A percentile compares a stretch with the other conserved stretches of the same genome.
These are phyloP conservation scores for Poecile atricapillus DNA, from an alignment of 2,113 vertebrate species.

Conservation along the genomic window DNA sequence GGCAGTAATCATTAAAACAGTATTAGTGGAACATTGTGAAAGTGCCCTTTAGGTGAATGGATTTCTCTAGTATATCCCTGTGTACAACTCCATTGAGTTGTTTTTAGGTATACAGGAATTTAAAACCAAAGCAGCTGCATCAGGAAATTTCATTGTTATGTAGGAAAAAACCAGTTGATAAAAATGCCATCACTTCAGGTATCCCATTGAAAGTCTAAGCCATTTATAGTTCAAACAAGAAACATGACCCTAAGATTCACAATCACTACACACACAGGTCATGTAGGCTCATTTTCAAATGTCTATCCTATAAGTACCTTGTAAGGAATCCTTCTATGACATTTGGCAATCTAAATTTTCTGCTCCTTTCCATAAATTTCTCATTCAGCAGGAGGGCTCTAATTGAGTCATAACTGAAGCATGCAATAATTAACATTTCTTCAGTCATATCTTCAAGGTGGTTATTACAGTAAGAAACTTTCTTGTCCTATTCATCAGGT, in stretches of 20 bases:
- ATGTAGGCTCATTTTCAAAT: not conserved
- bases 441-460: not conserved
- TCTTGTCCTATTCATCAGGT: not conserved
- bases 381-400: not conserved
- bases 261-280: not conserved
- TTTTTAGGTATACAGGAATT: not conserved
- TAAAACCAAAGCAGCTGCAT: not conserved
- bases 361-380: not conserved
- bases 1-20: not conserved
- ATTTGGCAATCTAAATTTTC: not conserved
- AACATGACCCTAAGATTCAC: not conserved
- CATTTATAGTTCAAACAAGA: not conserved
- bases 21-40: not conserved
- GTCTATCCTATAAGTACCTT: not conserved
- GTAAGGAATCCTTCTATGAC: not conserved
- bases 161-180: not conserved
- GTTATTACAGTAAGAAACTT: not conserved
- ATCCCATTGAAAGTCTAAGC: not conserved
- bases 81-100: not conserved
- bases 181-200: not conserved
- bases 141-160: not conserved
- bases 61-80: not conserved
- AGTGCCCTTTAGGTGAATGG: not conserved
- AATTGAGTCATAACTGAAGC: not conserved
- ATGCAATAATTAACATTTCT: constrained; percentile 1